Conservation (phyloP, 2,113 vertebrate species). For the Aegotheles bennettii region DNA sequence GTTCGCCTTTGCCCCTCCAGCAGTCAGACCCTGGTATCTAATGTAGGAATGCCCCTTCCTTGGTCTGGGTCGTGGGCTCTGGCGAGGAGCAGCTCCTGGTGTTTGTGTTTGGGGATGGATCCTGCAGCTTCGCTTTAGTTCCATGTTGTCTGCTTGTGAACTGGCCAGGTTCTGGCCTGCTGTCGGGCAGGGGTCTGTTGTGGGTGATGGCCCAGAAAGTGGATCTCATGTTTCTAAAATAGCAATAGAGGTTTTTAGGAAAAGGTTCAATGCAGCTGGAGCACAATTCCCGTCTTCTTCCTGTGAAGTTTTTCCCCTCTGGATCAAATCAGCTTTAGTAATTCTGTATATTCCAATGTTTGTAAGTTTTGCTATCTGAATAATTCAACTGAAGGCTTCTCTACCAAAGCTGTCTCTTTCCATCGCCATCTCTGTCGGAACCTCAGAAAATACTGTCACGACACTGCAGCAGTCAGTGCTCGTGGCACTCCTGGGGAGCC, state of each 20-base stretch:
- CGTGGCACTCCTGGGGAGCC: not conserved
- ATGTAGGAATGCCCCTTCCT: not conserved
- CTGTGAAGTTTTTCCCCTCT: not conserved
- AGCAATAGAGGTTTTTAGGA: not conserved
- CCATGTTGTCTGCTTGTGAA: accelerated
- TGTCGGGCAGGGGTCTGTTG: not conserved
- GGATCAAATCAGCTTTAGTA: not conserved
- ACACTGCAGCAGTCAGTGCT: not conserved
- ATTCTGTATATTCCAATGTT: not conserved
- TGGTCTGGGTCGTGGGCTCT: not conserved
- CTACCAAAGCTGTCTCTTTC: not conserved
- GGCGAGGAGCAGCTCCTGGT: not conserved
- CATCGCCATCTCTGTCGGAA: not conserved
- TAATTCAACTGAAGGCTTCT: not conserved
- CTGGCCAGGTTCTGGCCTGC: not conserved
- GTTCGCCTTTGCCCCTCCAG: not conserved
- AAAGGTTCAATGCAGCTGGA: not conserved
- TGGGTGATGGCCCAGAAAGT: not conserved
- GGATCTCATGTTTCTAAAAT: not conserved
- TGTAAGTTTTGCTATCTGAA: not conserved
- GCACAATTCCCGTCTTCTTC: not conserved
- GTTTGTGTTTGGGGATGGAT: not conserved
- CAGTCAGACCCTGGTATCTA: not conserved
- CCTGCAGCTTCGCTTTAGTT: accelerated
- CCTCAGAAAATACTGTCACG: not conserved